These are phyloP conservation scores for Hemichromis elongatus DNA, from an alignment of 2,113 vertebrate species.

Conservation along the genomic window DNA sequence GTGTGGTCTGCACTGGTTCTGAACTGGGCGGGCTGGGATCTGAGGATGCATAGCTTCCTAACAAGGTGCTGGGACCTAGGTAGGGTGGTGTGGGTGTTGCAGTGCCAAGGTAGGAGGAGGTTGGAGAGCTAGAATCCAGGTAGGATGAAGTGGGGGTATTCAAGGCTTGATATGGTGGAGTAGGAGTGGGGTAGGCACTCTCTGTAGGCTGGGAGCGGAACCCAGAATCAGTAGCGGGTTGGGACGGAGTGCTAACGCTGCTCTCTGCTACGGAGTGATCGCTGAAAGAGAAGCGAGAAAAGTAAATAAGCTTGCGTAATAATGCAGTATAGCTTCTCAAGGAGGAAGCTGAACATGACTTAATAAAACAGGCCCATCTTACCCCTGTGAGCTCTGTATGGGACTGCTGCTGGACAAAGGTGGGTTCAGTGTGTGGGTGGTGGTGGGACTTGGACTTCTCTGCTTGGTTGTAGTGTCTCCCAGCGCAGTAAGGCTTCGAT, in stretches of 20 bases:
- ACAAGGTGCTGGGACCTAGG: conserved; percentile 46
- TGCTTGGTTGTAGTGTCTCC: conserved; percentile 66
- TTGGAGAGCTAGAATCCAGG: conserved; percentile 73
- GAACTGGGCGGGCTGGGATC: conserved; percentile 51
- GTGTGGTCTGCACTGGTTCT: conserved; percentile 65
- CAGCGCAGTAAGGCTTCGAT: conserved; percentile 45
- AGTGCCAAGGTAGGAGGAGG: conserved; percentile 54
- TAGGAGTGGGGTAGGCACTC: conserved; percentile 60
- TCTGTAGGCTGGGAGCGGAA: conserved; percentile 77
- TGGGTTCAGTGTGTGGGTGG: conserved; percentile 68
- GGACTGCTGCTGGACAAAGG: conserved; percentile 92
- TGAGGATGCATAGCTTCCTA: conserved; percentile 37
- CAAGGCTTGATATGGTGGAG: conserved; percentile 55
- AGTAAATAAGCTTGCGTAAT: fast-evolving
- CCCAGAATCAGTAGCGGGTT: conserved; percentile 73
- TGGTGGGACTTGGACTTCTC: conserved; percentile 32
- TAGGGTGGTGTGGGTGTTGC: conserved; percentile 64
- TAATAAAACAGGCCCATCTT: conserved; percentile 22
- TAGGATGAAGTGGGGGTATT: conserved; percentile 65
- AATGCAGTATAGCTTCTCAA: not conserved
- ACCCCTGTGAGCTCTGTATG: conserved; percentile 84
- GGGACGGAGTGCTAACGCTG: conserved; percentile 75
- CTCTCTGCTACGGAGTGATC: conserved; percentile 74
- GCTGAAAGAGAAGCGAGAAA: conserved; percentile 34
- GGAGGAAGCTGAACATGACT: not conserved